Base-by-base conservation (phyloP, 2,113 vertebrate genomes). In the Myxocyprinus asiaticus region DNA sequence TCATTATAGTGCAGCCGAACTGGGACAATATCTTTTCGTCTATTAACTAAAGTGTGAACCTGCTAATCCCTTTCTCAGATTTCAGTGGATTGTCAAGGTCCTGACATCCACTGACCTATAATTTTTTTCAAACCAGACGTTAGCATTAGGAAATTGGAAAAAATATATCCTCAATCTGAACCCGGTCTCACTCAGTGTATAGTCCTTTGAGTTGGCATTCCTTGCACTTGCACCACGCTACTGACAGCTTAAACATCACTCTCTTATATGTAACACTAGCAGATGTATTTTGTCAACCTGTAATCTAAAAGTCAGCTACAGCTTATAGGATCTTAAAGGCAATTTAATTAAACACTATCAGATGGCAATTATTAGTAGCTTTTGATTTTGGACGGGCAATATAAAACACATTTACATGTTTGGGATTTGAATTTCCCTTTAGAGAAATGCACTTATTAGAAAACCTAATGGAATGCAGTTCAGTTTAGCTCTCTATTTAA, bases 251-350 rank as follows among this genome's bases (percentile, higher is more conserved):
- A 75, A 80, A 81, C 51, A n/a, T 84, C 64, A 56, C 68, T 62
- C 51, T 61, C 58, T 77, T 62, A 33, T 64, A 65, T 79, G 82
- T 81, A 83, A 84, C 78, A 64, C 42, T 84, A 80, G 78, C 66
- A 69, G 76, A 59, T 43, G 74, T 64, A 70, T 62, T 43, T 70
- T 83, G 63, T 75, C 78, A 74, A 45, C 15, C 65, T 77, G 22
- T 33, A 33, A 33, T 33, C 22, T 33, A 33, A 33, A 33, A 33
- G 22, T 33, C 22, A 33, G 22, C 22, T 33, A 33, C 22, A 33
- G 22, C 3, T 33, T 33, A 33, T 33, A 33, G 22, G 22, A 33
- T 33, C 22, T 33, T 33, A 33, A 33, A 33, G 22, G 22, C 22
- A 33, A 33, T 33, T 33, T 33, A 33, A 33, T 33, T 1, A 33